A percentile compares a stretch with the other conserved stretches of the same genome.
Evolutionary conservation across 2,797 vertebrate species (phyloP).

Genomic region (Anguilla obscura): DNA sequence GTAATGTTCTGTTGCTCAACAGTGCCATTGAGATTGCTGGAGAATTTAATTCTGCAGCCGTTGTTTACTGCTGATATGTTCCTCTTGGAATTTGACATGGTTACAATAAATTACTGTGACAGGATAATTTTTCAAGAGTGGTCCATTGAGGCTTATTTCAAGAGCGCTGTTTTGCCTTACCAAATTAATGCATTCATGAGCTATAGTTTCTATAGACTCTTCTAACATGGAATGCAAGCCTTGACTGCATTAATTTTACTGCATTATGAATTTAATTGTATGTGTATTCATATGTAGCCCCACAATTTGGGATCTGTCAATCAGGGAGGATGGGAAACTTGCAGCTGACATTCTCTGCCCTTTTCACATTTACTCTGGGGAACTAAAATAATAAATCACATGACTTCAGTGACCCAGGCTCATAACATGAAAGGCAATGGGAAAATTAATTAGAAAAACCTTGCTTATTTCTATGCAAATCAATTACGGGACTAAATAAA

Average conservation of each 20-base stretch:
- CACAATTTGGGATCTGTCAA: slow-evolving; percentile 59
- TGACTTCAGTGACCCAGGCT: slow-evolving; percentile 56
- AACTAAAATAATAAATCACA: slow-evolving; percentile 69
- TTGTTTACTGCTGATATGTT: slow-evolving; percentile 22
- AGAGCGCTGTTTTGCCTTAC: not conserved
- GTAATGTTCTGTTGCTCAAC: slow-evolving; percentile 12
- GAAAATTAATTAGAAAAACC: slow-evolving; percentile 43
- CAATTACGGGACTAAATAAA: slow-evolving; percentile 42
- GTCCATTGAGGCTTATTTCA: slow-evolving; percentile 5
- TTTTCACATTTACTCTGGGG: slow-evolving; percentile 73
- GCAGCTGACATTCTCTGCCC: slow-evolving; percentile 69
- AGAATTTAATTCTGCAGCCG: not conserved
- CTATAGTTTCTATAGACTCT: too few species aligned
- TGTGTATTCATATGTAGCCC: slow-evolving; percentile 53
- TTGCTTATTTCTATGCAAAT: slow-evolving; percentile 63
- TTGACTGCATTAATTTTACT: slow-evolving; percentile 26
- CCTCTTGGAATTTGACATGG: slow-evolving; percentile 7
- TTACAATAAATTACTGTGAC: slow-evolving; percentile 27
- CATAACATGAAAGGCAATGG: slow-evolving; percentile 51
- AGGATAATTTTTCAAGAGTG: slow-evolving; percentile 15
- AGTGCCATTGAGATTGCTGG: not conserved
- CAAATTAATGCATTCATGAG: not conserved
- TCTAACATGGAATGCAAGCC: not conserved
- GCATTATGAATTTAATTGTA: slow-evolving; percentile 47
- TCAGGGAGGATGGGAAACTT: slow-evolving; percentile 64